Evolutionary conservation across 1,140 invertebrate species (phyloP), one percentile per base, ranked within the genome.

Genomic region (Micrasema minimum): DNA sequence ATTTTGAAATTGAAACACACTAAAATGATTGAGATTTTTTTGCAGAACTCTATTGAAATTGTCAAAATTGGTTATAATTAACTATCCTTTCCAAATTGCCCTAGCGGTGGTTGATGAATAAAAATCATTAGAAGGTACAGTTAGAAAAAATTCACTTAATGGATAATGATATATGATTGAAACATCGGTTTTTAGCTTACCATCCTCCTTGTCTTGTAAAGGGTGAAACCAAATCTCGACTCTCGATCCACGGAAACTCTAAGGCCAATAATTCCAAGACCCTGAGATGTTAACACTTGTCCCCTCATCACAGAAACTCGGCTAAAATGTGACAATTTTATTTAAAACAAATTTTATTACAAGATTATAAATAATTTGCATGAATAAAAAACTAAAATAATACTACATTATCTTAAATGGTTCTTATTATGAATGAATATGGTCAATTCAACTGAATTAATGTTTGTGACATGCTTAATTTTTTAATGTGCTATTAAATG

Each of bases 251-350:
- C 94, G 46, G 93, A 95, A n/a, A 99, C 96, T 73, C 97, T 88
- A 77, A 99, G 96, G 76, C 97, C 97, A 79, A 96, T 92, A 81
- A 99, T 93, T 66, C 97, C 96, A 64, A 96, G 90, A 73, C 96
- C 96, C 85, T 97, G 93, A 66, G 91, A 90, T 50, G 95, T 95
- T 65, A 98, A 89, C 71, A 99, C 96, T 84, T 95, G 93, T 71
- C 98, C 98, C 78, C 98, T 90, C 88, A 99, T 97, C 77, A 99
- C 96, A 76, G 97, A 97, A 77, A 98, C 96, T 82, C 97, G 95
- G 86, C 97, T 99, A 88, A 80, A 85, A 76, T 72, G 67, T 72
- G 71, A 46, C 67, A 69, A 23, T 31, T 48, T 64, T 64, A 46
- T 64, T 4, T 64, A 64, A 22, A 26, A 46, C 43, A 46, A 26